Conservation (phyloP, 2,113 vertebrate species). For the Bufo bufo region DNA sequence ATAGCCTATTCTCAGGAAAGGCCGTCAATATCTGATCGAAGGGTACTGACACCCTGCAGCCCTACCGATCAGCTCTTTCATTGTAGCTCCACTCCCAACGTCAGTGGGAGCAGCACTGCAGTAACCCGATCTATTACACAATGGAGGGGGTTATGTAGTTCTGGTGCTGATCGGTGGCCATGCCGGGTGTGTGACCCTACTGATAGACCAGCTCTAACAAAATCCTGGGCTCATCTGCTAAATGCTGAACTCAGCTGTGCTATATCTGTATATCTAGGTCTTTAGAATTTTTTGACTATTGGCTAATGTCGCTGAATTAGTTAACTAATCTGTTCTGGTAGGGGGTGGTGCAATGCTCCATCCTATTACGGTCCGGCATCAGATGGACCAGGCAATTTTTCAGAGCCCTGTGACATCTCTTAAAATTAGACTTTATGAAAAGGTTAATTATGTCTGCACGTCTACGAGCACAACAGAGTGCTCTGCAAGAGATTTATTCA, state of each 20-base stretch:
- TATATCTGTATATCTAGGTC: not conserved
- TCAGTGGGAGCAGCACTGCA: no score
- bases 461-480: slow-evolving; percentile 20
- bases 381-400: slow-evolving; percentile 7
- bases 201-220: no score
- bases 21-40: no score
- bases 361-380: not conserved
- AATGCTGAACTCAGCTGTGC: not conserved
- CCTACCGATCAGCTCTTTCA: no score
- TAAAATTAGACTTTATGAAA: slow-evolving; percentile 46
- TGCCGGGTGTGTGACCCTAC: no score
- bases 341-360: not conserved
- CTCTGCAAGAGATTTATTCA: slow-evolving; percentile 22
- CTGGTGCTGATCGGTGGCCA: no score
- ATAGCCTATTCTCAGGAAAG: no score
- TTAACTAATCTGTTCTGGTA: not conserved
- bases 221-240: not conserved
- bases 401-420: slow-evolving; percentile 7
- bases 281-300: not conserved
- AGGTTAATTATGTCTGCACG: slow-evolving; percentile 48
- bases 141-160: no score
- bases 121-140: no score
- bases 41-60: no score
- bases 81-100: no score
- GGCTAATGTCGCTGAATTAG: not conserved